phyloP scores from a whole-genome alignment of 1,140 invertebrate genomes.

The Euwallacea similis region DNA sequence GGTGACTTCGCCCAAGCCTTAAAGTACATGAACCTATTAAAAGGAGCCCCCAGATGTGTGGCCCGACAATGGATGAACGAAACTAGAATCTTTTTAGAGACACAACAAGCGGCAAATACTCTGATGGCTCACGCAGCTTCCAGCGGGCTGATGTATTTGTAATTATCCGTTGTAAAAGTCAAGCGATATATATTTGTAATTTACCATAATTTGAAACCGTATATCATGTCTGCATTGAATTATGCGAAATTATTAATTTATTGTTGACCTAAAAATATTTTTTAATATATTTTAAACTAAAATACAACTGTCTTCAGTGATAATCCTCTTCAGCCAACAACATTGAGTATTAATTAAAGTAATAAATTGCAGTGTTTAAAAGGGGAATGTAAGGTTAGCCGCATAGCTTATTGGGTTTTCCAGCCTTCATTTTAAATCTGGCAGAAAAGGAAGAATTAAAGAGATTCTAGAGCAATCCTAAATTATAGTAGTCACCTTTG shows the following conservation, averaged over 20 bases:
- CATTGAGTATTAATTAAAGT: too few relatives aligned
- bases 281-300: background rate
- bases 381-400: too few relatives aligned
- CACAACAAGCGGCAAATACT: slow-evolving; percentile 85
- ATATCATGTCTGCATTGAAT: slow-evolving; percentile 3
- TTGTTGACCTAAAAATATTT: slow-evolving; percentile 22
- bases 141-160: slow-evolving; percentile 69
- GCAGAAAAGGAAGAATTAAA: too few relatives aligned
- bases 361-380: too few relatives aligned
- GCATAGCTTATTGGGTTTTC: too few relatives aligned
- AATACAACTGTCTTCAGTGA: too few relatives aligned
- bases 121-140: slow-evolving; percentile 83
- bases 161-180: slow-evolving; percentile 41
- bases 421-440: too few relatives aligned
- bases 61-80: slow-evolving; percentile 88
- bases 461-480: too few relatives aligned
- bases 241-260: slow-evolving; percentile 18
- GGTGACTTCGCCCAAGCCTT: slow-evolving; percentile 83
- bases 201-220: background rate
- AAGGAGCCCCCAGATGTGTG: slow-evolving; percentile 80
- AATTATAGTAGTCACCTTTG: too few relatives aligned
- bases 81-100: slow-evolving; percentile 80
- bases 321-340: too few relatives aligned
- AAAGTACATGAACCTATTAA: slow-evolving; percentile 86
- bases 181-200: slow-evolving; percentile 4